Evolutionary conservation across 2,888 invertebrate species (phyloP).

Genomic region (Himalopsyche anomala): DNA sequence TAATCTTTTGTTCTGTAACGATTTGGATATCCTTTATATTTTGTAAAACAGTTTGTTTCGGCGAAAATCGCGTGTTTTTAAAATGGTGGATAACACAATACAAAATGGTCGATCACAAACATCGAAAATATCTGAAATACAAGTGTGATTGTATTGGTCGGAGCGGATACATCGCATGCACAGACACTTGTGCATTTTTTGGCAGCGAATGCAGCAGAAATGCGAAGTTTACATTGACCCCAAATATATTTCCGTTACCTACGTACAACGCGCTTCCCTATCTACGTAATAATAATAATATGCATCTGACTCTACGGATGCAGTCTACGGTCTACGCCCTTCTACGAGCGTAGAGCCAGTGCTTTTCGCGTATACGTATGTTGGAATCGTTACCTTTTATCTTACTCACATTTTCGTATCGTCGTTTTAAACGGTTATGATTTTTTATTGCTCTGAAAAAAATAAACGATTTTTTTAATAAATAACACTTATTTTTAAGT

Average conservation of each 20-base stretch:
- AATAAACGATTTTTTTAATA: too few relatives aligned
- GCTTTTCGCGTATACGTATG: background rate
- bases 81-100: background rate
- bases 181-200: slow-evolving; percentile 17
- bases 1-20: too few relatives aligned
- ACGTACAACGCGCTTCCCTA: slow-evolving; percentile 3
- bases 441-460: too few relatives aligned
- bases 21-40: too few relatives aligned
- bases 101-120: slow-evolving; percentile 4
- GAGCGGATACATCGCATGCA: slow-evolving; percentile 17
- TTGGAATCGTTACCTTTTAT: too few relatives aligned
- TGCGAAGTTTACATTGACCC: slow-evolving; percentile 40
- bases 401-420: too few relatives aligned
- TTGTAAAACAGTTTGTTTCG: too few relatives aligned
- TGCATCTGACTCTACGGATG: background rate
- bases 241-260: slow-evolving; percentile 34
- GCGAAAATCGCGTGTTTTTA: background rate
- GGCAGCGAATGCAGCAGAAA: slow-evolving; percentile 35
- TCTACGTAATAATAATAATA: slow-evolving; percentile 23
- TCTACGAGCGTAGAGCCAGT: background rate
- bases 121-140: background rate
- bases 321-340: slow-evolving; percentile 29
- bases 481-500: too few relatives aligned
- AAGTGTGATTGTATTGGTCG: background rate
- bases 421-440: too few relatives aligned